Evolutionary conservation across 2,113 vertebrate genomes (phyloP), one percentile per base, ranked within the genome.

Genomic region (Loxodonta africana): DNA sequence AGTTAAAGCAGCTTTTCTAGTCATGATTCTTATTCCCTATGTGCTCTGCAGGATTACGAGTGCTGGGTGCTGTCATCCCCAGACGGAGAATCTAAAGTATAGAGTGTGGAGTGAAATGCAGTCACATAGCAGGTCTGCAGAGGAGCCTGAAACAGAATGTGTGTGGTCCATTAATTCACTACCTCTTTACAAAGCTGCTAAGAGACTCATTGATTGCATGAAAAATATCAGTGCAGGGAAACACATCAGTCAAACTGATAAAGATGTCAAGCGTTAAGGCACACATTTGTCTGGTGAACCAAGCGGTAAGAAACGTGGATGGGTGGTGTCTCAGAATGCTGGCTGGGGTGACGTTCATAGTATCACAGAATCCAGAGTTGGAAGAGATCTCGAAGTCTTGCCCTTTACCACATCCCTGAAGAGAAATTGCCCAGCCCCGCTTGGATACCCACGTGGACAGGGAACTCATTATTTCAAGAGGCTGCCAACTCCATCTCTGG

Each of bases 201-300:
- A 94, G 84, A 71, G 82, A 88, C 82, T 84, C 74, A 74, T 41
- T 84, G 92, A 94, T 44, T 83, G 46, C 77, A 74, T 92, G 60
- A 95, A 95, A 97, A 95, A 85, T 95, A 97, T 77, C n/a, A 12
- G 82, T 73, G 84, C 37, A 93, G 82, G 83, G 94, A 93, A 95
- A 90, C 71, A 74, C 73, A 90, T 97, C 84, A 82, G 57, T 97
- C 41, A 97, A 81, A 74, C 28, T 78, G 97, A 97, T 96, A 96
- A 97, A 93, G 57, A 88, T 41, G 87, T 94, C 91, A 97, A 67
- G 89, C 76, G 71, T 60, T 18, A 87, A 86, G 91, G 95, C 23
- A 6, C 44, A 33, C 63, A 71, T 95, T 92, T 96, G 76, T 78
- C 65, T 91, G 67, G 69, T 88, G 84, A 95, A 81, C 73, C 92